phyloP scores from a whole-genome alignment of 2,113 vertebrate species.

The Smithornis capensis region DNA sequence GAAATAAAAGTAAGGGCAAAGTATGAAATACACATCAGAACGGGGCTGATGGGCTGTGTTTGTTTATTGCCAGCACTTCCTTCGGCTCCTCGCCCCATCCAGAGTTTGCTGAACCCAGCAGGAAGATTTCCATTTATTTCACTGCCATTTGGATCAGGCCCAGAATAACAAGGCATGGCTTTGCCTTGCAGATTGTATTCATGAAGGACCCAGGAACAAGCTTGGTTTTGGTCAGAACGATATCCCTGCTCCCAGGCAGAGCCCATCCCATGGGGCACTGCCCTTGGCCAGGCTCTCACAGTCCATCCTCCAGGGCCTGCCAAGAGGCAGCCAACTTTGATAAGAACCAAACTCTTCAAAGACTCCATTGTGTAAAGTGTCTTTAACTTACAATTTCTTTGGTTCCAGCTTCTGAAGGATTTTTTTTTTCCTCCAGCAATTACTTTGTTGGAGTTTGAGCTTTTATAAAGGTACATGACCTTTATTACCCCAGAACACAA shows the following conservation, averaged over 20 bases:
- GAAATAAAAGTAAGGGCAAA: slow-evolving; percentile 60
- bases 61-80: neutral
- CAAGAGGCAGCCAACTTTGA: neutral
- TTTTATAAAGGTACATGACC: neutral
- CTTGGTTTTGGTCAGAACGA: accelerated
- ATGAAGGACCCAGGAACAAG: neutral
- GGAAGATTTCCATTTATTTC: neutral
- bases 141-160: neutral
- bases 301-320: neutral
- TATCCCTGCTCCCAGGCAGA: accelerated
- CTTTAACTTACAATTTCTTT: neutral
- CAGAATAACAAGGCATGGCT: neutral
- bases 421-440: neutral
- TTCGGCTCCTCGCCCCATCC: neutral
- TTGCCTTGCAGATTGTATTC: neutral
- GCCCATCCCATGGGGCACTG: accelerated
- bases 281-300: neutral
- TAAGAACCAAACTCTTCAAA: neutral
- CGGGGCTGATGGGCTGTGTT: neutral
- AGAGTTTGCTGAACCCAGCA: neutral
- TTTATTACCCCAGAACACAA: neutral
- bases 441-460: neutral
- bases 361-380: neutral
- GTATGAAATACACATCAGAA: slow-evolving; percentile 56
- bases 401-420: neutral